Base-by-base conservation (phyloP, 2,888 invertebrate species). In the Oscheius sp. region DNA sequence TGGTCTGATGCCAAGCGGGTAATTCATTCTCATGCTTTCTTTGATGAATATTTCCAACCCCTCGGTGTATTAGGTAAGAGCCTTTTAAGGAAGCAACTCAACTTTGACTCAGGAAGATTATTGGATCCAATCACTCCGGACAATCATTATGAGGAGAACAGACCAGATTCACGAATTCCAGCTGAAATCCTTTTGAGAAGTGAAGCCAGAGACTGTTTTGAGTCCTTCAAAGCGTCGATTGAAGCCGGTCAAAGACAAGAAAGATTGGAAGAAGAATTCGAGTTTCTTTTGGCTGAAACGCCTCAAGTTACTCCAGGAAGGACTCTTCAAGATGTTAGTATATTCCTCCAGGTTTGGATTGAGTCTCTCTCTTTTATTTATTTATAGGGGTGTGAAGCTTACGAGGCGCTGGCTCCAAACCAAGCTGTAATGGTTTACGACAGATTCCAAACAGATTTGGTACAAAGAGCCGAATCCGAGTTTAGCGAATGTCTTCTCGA, bases 1-100 rank as follows among this genome's bases (percentile, higher is more conserved):
- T 96, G 96, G 96, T 90, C 92, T 65, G 91, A 92, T 80, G 92
- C 95, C 69, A 91, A 93, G 77, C 92, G 92, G 72, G 92, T 93
- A 88, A 90, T 97, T 79, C 92, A 93, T 78, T 91, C 92, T 65
- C 96, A 96, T 88, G 92, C 93, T n/a, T 93, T 95, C 87, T 96
- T 95, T 89, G 92, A 92, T 68, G 92, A 92, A 84, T 94, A 93
- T 90, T 97, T 84, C 61, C 79, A 77, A 25, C 78, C 80, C 0
- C 65, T 78, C 15, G 84, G 84, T 17, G 53, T 70, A 15, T 31
- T 73, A 29, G 65, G 69, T 71, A 20, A 12, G 23, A 5, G 2
- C 39, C 4, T 52, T 65, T 37, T 10, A 53, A 20, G 20, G n/a
- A 48, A n/a, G 25, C 37, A 10, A 34, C 8, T 29, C 3, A 29